Conservation (phyloP, 1,140 invertebrate genomes). For the Homarus americanus region DNA sequence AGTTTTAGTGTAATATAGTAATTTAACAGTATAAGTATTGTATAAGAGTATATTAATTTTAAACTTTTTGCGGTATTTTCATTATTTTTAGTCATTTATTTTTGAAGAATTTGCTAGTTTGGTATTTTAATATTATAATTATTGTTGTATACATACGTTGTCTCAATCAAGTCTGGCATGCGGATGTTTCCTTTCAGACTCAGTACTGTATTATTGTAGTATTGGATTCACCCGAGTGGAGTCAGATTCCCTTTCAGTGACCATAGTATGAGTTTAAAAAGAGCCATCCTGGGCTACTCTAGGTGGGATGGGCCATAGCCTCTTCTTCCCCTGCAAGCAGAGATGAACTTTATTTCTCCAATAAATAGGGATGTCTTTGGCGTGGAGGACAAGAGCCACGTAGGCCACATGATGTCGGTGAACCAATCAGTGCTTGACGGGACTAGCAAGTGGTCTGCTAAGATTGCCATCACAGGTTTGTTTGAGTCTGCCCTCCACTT, state of each 20-base stretch:
- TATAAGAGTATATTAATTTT: too few relatives aligned
- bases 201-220: background rate
- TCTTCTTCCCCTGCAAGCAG: slow-evolving; percentile 13
- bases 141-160: too few relatives aligned
- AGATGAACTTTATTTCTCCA: slow-evolving; percentile 72
- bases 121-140: too few relatives aligned
- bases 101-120: too few relatives aligned
- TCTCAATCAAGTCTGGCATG: background rate
- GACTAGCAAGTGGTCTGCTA: slow-evolving; percentile 99
- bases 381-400: slow-evolving; percentile 95
- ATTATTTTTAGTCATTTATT: too few relatives aligned
- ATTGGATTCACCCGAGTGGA: background rate
- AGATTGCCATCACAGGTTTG: slow-evolving; percentile 99
- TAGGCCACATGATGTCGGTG: slow-evolving; percentile 97
- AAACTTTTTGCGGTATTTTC: too few relatives aligned
- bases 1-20: too few relatives aligned
- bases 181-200: background rate
- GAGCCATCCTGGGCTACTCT: background rate
- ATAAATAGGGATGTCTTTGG: slow-evolving; percentile 92
- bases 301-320: background rate
- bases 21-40: too few relatives aligned
- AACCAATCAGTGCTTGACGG: slow-evolving; percentile 99
- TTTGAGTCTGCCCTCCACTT: slow-evolving; percentile 76
- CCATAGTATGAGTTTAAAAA: background rate
- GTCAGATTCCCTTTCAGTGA: background rate